A percentile compares a stretch with the other conserved stretches of the same genome.
phyloP scores from a whole-genome alignment of 2,113 vertebrate species.

The Lagopus leucura region DNA sequence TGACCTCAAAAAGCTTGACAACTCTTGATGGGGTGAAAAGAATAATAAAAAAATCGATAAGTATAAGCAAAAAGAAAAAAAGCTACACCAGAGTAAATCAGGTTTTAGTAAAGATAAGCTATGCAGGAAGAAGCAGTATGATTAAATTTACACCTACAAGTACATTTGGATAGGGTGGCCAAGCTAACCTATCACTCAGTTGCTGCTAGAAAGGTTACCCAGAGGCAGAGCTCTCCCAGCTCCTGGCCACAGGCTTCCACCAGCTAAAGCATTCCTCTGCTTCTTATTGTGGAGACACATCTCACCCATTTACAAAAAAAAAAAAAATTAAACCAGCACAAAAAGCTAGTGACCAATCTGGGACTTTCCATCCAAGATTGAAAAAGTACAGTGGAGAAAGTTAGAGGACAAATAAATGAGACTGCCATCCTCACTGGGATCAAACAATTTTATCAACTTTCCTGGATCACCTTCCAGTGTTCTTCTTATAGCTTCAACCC shows the following conservation, averaged over 20 bases:
- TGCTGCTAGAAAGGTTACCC: not conserved
- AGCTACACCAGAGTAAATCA: not conserved
- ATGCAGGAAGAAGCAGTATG: not conserved
- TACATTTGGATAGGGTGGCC: not conserved
- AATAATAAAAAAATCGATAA: not conserved
- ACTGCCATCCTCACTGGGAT: too few species aligned
- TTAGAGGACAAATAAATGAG: too few species aligned
- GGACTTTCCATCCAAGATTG: too few species aligned
- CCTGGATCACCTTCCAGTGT: too few species aligned
- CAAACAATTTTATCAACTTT: too few species aligned
- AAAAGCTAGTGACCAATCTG: too few species aligned
- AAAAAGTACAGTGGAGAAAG: too few species aligned
- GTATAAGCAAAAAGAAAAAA: not conserved
- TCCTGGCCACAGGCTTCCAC: not conserved
- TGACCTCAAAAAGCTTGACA: not conserved
- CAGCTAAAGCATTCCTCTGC: too few species aligned
- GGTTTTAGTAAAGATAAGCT: not conserved
- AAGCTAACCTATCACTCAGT: not conserved
- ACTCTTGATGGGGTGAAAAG: not conserved
- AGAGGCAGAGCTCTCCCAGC: not conserved
- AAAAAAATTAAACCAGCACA: too few species aligned
- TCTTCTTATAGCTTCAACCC: too few species aligned
- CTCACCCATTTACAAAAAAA: too few species aligned
- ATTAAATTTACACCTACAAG: not conserved
- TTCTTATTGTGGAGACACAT: too few species aligned